These are phyloP conservation scores for Spinibarbus caldwelli DNA, from an alignment of 2,797 vertebrate genomes.

Conservation along the genomic window DNA sequence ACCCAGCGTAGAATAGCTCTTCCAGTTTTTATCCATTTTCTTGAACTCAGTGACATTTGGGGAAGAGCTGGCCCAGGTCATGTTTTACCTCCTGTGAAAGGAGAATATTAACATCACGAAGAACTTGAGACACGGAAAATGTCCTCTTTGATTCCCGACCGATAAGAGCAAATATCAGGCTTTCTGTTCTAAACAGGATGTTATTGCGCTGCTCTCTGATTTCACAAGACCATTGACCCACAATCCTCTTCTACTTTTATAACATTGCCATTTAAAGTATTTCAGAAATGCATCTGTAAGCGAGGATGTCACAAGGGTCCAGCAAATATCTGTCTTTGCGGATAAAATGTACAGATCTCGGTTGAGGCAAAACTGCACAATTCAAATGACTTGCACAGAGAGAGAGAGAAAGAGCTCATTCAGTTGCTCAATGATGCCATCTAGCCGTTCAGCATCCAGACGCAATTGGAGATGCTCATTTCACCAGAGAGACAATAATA, in stretches of 20 bases:
- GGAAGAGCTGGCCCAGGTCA: conserved; percentile 66
- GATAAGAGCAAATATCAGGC: conserved; percentile 68
- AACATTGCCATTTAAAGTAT: conserved; percentile 54
- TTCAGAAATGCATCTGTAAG: conserved; percentile 64
- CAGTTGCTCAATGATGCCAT: conserved; percentile 82
- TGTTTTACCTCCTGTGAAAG: conserved; percentile 62
- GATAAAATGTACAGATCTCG: conserved; percentile 10
- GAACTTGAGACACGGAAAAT: conserved; percentile 58
- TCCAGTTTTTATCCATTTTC: conserved; percentile 22
- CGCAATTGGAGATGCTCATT: conserved; percentile 47
- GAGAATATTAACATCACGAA: conserved; percentile 65
- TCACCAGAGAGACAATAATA: conserved; percentile 62
- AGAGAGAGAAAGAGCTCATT: conserved; percentile 3
- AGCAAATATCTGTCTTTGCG: conserved; percentile 61
- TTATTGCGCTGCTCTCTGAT: conserved; percentile 58
- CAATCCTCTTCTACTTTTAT: conserved; percentile 58
- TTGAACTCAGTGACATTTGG: conserved; percentile 69
- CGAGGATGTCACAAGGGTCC: conserved; percentile 64
- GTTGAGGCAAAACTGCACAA: conserved; percentile 9
- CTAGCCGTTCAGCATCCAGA: conserved; percentile 68
- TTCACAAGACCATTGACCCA: conserved; percentile 65
- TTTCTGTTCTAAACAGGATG: conserved; percentile 64
- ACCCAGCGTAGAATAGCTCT: conserved; percentile 18
- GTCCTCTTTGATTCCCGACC: conserved; percentile 65
- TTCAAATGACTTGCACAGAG: conserved; percentile 42